These are phyloP conservation scores for Ginglymostoma cirratum DNA, from an alignment of 2,113 vertebrate genomes.

Conservation along the genomic window DNA sequence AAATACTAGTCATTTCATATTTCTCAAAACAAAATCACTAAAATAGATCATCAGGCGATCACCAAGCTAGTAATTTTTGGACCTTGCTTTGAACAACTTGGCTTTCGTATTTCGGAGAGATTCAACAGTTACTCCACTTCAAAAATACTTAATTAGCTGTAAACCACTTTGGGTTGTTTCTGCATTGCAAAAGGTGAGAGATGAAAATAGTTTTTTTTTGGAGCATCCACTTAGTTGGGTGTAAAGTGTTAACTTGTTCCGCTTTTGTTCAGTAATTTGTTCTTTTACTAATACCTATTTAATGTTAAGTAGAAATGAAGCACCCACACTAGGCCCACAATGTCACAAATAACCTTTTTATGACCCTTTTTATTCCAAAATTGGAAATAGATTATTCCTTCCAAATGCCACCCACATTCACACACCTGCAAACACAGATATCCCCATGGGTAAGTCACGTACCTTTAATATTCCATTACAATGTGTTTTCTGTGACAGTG, in stretches of 20 bases:
- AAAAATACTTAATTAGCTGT: not conserved
- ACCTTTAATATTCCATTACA: not conserved
- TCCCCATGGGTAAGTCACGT: not conserved
- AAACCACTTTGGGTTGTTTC: not conserved
- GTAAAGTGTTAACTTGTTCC: not conserved
- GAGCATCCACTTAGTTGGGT: not conserved
- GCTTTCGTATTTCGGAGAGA: not conserved
- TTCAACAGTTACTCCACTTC: not conserved
- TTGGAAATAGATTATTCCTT: not conserved
- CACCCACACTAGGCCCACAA: not conserved
- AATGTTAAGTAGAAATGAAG: not conserved
- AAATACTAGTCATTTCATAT: not conserved
- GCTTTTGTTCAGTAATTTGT: not conserved
- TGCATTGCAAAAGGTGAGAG: not conserved
- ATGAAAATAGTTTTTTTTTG: not conserved
- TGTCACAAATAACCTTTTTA: not conserved
- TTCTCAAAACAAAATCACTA: not conserved
- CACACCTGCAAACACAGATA: constrained; percentile 27
- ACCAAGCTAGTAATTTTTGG: not conserved
- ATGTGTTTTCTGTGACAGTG: not conserved
- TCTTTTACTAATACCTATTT: not conserved
- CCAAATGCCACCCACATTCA: not conserved
- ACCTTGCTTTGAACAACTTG: not conserved
- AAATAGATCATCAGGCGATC: not conserved
- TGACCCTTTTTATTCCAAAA: not conserved